Conservation (phyloP, 2,113 vertebrate species). For the Pseudopipra pipra region DNA sequence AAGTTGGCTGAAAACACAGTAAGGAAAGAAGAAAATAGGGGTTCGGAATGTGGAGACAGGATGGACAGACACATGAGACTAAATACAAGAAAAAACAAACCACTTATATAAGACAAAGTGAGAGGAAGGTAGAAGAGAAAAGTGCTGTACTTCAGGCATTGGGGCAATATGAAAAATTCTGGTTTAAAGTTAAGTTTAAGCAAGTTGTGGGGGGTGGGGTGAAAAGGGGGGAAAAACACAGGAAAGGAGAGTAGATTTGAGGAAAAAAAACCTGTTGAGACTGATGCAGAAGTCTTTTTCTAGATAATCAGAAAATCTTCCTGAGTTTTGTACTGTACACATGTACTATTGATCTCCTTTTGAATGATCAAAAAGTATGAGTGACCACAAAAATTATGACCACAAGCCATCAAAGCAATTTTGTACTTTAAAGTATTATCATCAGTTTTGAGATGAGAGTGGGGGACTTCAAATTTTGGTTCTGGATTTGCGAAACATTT, state of each 20-base stretch:
- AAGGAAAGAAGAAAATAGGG: background rate
- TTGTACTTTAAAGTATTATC: background rate
- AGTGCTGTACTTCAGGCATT: background rate
- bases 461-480: background rate
- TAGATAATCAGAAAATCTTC: background rate
- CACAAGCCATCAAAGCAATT: background rate
- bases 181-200: background rate
- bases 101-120: background rate
- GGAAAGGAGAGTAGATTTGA: background rate
- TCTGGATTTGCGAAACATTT: background rate
- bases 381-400: background rate
- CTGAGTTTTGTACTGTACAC: background rate
- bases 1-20: background rate
- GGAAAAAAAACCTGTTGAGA: background rate
- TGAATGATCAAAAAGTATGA: background rate
- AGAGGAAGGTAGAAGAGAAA: background rate
- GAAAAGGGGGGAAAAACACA: background rate
- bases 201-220: fast-evolving
- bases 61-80: background rate
- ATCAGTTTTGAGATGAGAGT: background rate
- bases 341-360: background rate
- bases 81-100: background rate
- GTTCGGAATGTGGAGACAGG: background rate
- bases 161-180: background rate
- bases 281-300: background rate